phyloP scores from a whole-genome alignment of 2,888 invertebrate species.

The Heliconius aoede region DNA sequence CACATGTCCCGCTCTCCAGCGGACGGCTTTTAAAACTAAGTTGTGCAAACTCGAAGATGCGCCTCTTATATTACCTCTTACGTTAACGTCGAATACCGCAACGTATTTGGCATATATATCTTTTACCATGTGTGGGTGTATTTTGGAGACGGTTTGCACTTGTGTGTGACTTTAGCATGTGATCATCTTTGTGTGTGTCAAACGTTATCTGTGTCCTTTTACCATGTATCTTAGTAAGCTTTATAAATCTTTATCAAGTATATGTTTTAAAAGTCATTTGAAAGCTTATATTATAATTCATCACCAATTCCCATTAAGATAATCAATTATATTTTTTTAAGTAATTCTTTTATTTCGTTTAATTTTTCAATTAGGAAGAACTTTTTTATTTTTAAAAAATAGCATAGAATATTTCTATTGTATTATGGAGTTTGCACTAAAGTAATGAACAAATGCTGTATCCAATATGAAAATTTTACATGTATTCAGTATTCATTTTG shows the following conservation, averaged over 20 bases:
- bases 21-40: constrained; percentile 80
- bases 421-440: neutral
- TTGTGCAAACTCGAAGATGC: constrained; percentile 82
- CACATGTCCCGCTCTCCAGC: constrained; percentile 77
- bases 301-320: constrained; percentile 14
- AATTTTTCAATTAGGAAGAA: neutral
- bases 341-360: constrained; percentile 7
- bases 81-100: constrained; percentile 80
- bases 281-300: constrained; percentile 12
- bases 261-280: constrained; percentile 1
- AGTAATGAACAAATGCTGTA: no score
- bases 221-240: constrained; percentile 46
- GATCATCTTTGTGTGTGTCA: constrained; percentile 45
- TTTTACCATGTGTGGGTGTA: constrained; percentile 66
- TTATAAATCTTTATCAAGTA: constrained; percentile 10
- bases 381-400: no score
- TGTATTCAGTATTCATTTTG: neutral
- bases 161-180: constrained; percentile 60
- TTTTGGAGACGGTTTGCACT: constrained; percentile 64
- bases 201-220: constrained; percentile 55
- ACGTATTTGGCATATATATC: constrained; percentile 78
- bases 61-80: constrained; percentile 83
- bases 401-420: neutral
- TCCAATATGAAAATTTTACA: neutral
- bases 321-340: constrained; percentile 24